Conservation (phyloP, 2,888 invertebrate species). For the Dolomedes plantarius region DNA sequence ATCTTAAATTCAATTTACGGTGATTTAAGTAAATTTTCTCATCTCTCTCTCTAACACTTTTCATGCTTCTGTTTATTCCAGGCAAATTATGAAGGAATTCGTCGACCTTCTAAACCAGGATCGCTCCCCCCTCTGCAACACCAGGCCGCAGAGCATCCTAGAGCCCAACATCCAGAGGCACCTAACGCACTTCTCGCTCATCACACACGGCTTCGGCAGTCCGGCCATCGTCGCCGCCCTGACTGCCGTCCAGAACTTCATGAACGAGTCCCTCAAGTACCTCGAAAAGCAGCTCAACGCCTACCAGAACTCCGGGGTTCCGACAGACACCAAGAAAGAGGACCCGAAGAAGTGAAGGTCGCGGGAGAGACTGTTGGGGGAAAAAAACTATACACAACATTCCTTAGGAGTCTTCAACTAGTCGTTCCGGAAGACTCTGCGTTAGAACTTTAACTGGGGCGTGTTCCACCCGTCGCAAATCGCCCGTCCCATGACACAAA, state of each 20-base stretch:
- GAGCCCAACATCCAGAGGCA: conserved; percentile 97
- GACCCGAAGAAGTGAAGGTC: conserved; percentile 63
- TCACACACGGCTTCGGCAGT: conserved; percentile 98
- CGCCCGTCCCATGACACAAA: not conserved
- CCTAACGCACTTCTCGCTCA: conserved; percentile 97
- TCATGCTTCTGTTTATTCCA: too few relatives aligned
- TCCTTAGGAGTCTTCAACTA: conserved; percentile 52
- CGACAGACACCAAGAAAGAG: conserved; percentile 66
- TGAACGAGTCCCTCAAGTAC: conserved; percentile 96
- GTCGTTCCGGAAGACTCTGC: conserved; percentile 51
- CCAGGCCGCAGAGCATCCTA: conserved; percentile 93
- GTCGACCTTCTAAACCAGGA: conserved; percentile 98
- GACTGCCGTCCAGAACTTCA: conserved; percentile 96
- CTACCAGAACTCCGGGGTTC: conserved; percentile 57
- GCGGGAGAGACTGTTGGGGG: not conserved
- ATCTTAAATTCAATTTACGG: too few relatives aligned
- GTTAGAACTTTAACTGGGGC: conserved; percentile 26
- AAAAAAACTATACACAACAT: not conserved
- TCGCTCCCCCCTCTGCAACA: conserved; percentile 94
- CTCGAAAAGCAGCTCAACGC: conserved; percentile 84
- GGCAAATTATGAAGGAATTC: conserved; percentile 96
- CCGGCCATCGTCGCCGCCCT: conserved; percentile 98
- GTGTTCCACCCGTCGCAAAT: not conserved
- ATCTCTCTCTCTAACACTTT: conserved; percentile 74
- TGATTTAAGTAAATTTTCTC: too few relatives aligned